Conservation (phyloP, 2,797 vertebrate genomes). For the Chelmon rostratus region DNA sequence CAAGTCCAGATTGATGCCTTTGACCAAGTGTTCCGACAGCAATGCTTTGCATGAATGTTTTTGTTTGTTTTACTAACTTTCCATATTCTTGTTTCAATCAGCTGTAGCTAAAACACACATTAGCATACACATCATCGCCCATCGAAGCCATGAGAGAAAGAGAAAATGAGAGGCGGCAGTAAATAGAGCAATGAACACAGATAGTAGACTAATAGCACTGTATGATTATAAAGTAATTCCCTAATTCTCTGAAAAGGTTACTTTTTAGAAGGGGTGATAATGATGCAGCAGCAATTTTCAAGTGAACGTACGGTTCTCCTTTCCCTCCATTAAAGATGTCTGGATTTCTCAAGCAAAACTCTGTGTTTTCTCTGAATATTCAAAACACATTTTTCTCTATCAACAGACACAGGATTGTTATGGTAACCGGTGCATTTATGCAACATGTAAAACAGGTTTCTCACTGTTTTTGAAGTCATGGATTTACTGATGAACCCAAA, state of each 20-base stretch:
- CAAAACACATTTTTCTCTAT: neutral
- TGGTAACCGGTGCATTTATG: neutral
- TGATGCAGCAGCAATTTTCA: neutral
- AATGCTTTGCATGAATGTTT: neutral
- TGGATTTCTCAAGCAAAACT: neutral
- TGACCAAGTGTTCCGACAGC: neutral
- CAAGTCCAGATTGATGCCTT: neutral
- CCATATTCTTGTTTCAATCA: conserved; percentile 2
- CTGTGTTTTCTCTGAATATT: neutral
- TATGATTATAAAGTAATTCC: conserved; percentile 4
- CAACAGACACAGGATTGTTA: neutral
- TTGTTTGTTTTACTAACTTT: neutral
- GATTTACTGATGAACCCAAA: neutral
- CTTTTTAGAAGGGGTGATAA: neutral
- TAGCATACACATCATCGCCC: neutral
- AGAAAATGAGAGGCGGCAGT: neutral
- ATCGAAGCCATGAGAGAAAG: neutral
- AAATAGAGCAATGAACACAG: neutral
- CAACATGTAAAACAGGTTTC: neutral
- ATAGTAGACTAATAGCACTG: neutral
- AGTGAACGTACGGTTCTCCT: neutral
- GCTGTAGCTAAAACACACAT: conserved; percentile 4
- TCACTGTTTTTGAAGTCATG: neutral
- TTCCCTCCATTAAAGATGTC: neutral
- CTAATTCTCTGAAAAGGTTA: conserved; percentile 8